A percentile compares a stretch with the other conserved stretches of the same genome.
Conservation (phyloP, 2,888 invertebrate species). For the Limnephilus marmoratus region DNA sequence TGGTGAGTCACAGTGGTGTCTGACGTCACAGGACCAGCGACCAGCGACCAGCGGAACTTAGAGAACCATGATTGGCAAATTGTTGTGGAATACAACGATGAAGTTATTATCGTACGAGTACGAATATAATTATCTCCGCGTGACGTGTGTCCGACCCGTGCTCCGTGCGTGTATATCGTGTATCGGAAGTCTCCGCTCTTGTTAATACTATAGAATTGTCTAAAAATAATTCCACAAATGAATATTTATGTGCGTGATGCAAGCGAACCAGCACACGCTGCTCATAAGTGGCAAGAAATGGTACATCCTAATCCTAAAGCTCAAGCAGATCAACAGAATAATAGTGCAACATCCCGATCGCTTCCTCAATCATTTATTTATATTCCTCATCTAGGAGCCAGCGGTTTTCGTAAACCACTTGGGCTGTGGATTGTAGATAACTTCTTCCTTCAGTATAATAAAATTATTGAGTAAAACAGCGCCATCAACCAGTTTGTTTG, state of each 20-base stretch:
- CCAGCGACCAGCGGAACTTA: neutral
- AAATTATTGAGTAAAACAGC: neutral
- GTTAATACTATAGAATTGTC: neutral
- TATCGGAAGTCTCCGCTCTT: neutral
- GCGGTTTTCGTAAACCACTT: neutral
- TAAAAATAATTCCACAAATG: neutral
- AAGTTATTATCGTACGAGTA: neutral
- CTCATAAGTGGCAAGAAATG: neutral
- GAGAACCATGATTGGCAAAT: neutral
- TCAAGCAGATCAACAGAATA: neutral
- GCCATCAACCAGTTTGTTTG: neutral
- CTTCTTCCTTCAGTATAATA: neutral
- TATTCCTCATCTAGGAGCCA: neutral
- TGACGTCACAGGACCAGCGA: neutral
- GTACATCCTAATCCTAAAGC: neutral
- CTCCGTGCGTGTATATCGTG: neutral
- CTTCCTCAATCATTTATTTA: neutral
- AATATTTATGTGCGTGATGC: neutral
- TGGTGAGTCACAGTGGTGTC: neutral
- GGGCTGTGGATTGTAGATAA: neutral
- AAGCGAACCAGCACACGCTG: neutral
- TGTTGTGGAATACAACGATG: neutral
- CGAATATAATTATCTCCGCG: neutral
- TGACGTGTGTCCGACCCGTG: neutral
- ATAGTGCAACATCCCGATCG: neutral